Evolutionary conservation across 2,113 vertebrate genomes (phyloP).

Genomic region (Lota lota): DNA sequence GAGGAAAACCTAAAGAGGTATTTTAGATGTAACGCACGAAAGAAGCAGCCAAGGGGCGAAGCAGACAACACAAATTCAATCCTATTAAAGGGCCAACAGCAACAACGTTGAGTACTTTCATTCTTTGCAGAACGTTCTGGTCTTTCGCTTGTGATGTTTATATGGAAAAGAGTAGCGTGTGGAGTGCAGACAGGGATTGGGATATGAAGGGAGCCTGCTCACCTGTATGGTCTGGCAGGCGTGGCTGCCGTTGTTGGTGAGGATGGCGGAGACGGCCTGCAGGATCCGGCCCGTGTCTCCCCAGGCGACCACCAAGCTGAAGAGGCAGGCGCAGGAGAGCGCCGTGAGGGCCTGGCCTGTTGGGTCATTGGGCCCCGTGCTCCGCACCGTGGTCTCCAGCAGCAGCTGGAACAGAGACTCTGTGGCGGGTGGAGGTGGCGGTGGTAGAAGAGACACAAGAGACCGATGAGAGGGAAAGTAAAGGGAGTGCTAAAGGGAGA

Average conservation of each 20-base stretch:
- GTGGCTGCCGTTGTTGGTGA: constrained; percentile 98
- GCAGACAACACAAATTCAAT: too few relatives aligned
- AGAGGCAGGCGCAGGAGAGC: constrained; percentile 96
- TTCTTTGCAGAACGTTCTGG: too few relatives aligned
- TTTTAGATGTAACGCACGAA: too few relatives aligned
- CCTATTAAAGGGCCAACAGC: too few relatives aligned
- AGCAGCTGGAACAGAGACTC: constrained; percentile 96
- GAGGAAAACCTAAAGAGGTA: too few relatives aligned
- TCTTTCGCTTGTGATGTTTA: too few relatives aligned
- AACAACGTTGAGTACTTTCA: too few relatives aligned
- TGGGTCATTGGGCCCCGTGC: constrained; percentile 91
- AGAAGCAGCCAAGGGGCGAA: too few relatives aligned
- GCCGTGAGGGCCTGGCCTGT: constrained; percentile 94
- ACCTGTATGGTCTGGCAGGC: constrained; percentile 99
- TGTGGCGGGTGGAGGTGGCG: constrained; percentile 64
- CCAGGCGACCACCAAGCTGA: constrained; percentile 97
- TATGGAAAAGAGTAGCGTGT: too few relatives aligned
- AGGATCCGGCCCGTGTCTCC: constrained; percentile 95
- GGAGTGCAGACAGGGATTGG: too few relatives aligned
- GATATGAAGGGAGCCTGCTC: constrained; percentile 12
- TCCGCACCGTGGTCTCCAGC: constrained; percentile 95
- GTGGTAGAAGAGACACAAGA: constrained; percentile 21
- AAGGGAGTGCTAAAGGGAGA: neutral
- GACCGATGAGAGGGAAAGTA: neutral
- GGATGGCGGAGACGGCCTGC: constrained; percentile 96